Conservation (phyloP, 2,797 vertebrate genomes). For the Acrossocheilus wenchowensis region DNA sequence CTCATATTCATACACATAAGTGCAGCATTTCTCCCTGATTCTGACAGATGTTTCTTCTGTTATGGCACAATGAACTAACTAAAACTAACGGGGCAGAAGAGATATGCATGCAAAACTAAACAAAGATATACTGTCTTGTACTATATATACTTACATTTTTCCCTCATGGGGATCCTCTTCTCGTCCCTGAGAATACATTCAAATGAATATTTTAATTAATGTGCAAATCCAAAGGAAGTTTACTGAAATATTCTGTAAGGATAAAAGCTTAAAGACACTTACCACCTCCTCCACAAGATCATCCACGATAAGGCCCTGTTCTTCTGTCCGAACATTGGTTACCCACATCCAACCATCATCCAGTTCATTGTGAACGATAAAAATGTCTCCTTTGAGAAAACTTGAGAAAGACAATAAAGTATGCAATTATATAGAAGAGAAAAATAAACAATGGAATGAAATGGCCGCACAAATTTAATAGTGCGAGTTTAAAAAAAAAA, state of each 20-base stretch:
- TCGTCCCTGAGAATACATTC: constrained; percentile 82
- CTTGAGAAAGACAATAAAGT: constrained; percentile 70
- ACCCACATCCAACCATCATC: constrained; percentile 99
- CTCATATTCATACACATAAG: background rate
- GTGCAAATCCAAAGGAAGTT: constrained; percentile 22
- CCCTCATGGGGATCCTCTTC: constrained; percentile 99
- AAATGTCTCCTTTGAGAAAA: constrained; percentile 99
- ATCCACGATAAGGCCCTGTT: constrained; percentile 98
- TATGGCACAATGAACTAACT: background rate
- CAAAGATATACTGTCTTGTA: background rate
- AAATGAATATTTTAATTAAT: constrained; percentile 44
- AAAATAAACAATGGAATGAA: background rate
- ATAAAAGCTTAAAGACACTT: constrained; percentile 66
- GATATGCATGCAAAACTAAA: background rate
- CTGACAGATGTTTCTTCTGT: background rate
- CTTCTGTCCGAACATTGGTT: constrained; percentile 95
- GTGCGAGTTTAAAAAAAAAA: background rate
- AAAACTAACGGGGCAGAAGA: background rate
- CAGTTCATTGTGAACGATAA: constrained; percentile 99
- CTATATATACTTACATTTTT: constrained; percentile 90
- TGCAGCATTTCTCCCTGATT: background rate
- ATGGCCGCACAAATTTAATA: background rate
- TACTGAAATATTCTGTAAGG: constrained; percentile 12
- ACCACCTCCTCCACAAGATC: constrained; percentile 98
- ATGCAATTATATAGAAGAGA: background rate